A percentile compares a stretch with the other conserved stretches of the same genome.
These are phyloP conservation scores for Molossus alvarezi DNA, from an alignment of 2,797 vertebrate species.

Conservation along the genomic window DNA sequence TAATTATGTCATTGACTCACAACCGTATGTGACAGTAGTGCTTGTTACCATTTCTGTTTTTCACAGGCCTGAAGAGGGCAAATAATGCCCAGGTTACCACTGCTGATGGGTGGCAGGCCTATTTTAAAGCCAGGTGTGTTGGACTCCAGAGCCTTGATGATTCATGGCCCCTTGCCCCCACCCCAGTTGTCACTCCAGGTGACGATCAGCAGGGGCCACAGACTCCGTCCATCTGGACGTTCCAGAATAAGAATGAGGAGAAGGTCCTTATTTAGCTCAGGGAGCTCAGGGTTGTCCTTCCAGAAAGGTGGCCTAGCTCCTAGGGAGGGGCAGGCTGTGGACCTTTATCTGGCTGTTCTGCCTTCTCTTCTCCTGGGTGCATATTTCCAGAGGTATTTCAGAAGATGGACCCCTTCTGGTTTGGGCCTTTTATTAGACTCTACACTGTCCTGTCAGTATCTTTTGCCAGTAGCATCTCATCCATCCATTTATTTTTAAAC, in stretches of 20 bases:
- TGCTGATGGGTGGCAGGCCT: neutral
- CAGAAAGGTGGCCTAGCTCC: neutral
- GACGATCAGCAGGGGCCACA: neutral
- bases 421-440: conserved; percentile 33
- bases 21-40: neutral
- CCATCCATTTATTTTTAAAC: conserved; percentile 19
- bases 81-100: neutral
- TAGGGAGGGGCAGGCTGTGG: neutral
- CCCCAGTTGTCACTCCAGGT: neutral
- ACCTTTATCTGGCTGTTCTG: neutral
- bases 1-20: conserved; percentile 13
- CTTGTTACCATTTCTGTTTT: neutral
- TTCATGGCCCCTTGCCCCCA: neutral
- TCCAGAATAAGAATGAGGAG: conserved; percentile 25
- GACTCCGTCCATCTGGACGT: neutral
- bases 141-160: neutral
- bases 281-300: neutral
- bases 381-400: conserved; percentile 45
- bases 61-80: neutral
- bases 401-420: neutral
- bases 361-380: neutral
- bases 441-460: neutral
- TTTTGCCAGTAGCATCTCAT: conserved; percentile 22
- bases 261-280: neutral
- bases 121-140: conserved; percentile 27